These are phyloP conservation scores for Pelobates fuscus DNA, from an alignment of 2,113 vertebrate species.

Conservation along the genomic window DNA sequence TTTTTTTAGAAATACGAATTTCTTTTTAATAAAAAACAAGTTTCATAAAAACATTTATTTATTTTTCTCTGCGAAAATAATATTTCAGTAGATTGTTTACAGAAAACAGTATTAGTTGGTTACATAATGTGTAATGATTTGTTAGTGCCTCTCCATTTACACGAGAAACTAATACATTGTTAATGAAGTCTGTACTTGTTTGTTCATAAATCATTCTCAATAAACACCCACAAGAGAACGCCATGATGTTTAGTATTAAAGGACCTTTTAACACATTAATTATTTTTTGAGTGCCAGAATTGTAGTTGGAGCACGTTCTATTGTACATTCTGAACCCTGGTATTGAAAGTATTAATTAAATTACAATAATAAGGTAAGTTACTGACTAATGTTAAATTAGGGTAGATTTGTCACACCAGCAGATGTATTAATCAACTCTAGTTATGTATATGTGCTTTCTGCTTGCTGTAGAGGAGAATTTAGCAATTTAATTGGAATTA, in stretches of 20 bases:
- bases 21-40: background rate
- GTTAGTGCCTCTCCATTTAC: background rate
- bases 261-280: background rate
- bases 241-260: background rate
- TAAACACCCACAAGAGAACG: background rate
- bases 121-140: background rate
- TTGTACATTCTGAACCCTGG: too few species aligned
- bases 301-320: too few species aligned
- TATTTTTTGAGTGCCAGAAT: background rate
- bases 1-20: background rate
- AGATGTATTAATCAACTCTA: too few species aligned
- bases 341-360: too few species aligned
- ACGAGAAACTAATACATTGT: constrained; percentile 1
- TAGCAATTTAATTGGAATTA: too few species aligned
- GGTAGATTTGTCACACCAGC: too few species aligned
- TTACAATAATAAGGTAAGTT: too few species aligned
- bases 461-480: too few species aligned
- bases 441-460: too few species aligned
- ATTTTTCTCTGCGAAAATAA: background rate
- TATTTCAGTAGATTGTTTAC: background rate
- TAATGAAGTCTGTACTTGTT: constrained; percentile 1
- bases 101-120: background rate
- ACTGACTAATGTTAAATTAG: too few species aligned
- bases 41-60: background rate
- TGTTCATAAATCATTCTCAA: constrained; percentile 17